Conservation (phyloP, 2,797 vertebrate species). For the Sandelia bainsii region DNA sequence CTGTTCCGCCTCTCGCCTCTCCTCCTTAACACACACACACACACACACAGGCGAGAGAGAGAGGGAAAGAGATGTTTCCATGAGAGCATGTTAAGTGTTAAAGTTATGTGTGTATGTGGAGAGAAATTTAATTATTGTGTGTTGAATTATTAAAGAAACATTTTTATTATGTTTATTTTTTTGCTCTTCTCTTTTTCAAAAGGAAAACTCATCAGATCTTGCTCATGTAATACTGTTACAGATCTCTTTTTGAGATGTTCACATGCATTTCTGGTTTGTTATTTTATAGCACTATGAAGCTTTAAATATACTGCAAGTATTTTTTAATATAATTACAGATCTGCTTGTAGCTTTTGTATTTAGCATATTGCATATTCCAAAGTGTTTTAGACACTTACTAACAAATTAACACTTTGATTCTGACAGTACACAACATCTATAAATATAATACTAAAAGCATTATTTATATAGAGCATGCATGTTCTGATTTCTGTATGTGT, state of each 20-base stretch:
- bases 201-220: no score
- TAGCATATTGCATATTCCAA: no score
- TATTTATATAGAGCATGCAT: background rate
- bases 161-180: no score
- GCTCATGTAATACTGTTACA: background rate
- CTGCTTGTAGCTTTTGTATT: no score
- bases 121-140: background rate
- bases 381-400: no score
- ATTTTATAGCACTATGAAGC: background rate
- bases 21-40: slow-evolving; percentile 50
- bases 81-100: slow-evolving; percentile 10
- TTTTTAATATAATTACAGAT: background rate
- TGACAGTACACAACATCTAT: background rate
- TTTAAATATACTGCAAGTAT: background rate
- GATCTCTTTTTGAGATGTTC: background rate
- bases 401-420: background rate
- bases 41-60: background rate
- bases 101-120: slow-evolving; percentile 5
- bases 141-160: background rate
- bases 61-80: slow-evolving; percentile 13
- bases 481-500: no score
- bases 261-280: background rate
- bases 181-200: no score
- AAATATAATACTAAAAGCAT: background rate
- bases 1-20: slow-evolving; percentile 66